A percentile compares a stretch with the other conserved stretches of the same genome.
phyloP scores from a whole-genome alignment of 2,888 invertebrate species.

The Drosophila planitibia region DNA sequence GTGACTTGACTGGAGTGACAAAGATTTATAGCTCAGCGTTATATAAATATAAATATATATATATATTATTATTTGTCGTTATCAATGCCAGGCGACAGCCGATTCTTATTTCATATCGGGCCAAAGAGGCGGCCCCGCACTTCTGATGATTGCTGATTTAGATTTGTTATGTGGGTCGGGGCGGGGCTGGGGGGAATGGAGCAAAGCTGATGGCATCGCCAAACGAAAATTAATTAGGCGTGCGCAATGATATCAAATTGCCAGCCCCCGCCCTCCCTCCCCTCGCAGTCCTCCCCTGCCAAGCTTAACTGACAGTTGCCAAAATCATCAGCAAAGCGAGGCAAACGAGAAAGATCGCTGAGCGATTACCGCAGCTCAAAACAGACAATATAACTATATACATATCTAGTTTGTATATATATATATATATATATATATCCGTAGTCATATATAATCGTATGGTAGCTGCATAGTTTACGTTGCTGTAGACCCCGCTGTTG shows the following conservation, averaged over 20 bases:
- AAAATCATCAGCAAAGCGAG: conserved; percentile 57
- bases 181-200: conserved; percentile 36
- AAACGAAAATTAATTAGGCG: conserved; percentile 63
- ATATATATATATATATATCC: conserved; percentile 4
- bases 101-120: conserved; percentile 57
- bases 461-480: conserved; percentile 42
- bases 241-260: conserved; percentile 48
- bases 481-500: conserved; percentile 34
- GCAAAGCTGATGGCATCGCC: conserved; percentile 58
- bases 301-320: conserved; percentile 35
- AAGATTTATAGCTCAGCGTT: conserved; percentile 62
- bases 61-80: conserved; percentile 18
- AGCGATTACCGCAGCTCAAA: conserved; percentile 37
- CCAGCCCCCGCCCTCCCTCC: background rate
- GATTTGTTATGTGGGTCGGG: conserved; percentile 24
- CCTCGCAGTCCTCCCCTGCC: background rate
- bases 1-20: conserved; percentile 51
- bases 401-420: conserved; percentile 3
- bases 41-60: background rate
- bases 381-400: conserved; percentile 42
- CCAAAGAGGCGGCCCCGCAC: conserved; percentile 22
- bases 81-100: conserved; percentile 52
- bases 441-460: conserved; percentile 33
- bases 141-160: conserved; percentile 53
- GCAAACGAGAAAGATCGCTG: conserved; percentile 40